phyloP scores from a whole-genome alignment of 2,113 vertebrate species.

The Vidua macroura region DNA sequence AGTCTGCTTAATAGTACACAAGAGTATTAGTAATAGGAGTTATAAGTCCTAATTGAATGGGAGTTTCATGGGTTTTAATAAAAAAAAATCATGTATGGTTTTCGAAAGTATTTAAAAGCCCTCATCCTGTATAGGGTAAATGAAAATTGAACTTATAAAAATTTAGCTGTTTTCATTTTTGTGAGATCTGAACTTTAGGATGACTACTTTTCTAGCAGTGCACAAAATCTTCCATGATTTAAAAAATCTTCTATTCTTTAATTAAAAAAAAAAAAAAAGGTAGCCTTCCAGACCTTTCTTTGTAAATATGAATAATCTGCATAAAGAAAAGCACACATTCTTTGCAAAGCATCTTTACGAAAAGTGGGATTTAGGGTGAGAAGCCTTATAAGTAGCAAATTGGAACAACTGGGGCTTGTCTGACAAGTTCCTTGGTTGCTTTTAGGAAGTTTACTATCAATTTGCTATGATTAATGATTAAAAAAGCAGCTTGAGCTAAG shows the following conservation, averaged over 20 bases:
- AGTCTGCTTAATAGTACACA: background rate
- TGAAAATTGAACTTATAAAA: background rate
- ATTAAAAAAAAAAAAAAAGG: background rate
- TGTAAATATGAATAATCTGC: background rate
- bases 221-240: background rate
- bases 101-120: background rate
- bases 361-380: background rate
- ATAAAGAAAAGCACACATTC: background rate
- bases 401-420: background rate
- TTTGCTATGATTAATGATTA: background rate
- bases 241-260: background rate
- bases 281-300: background rate
- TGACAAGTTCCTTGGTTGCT: background rate
- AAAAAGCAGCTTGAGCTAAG: background rate
- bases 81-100: background rate
- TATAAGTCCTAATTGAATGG: background rate
- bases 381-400: background rate
- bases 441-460: background rate
- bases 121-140: background rate
- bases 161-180: background rate
- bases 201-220: background rate
- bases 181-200: background rate
- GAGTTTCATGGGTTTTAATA: background rate
- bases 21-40: background rate
- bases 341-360: background rate